phyloP scores from a whole-genome alignment of 2,888 invertebrate species.

The Melangyna quadrimaculata region DNA sequence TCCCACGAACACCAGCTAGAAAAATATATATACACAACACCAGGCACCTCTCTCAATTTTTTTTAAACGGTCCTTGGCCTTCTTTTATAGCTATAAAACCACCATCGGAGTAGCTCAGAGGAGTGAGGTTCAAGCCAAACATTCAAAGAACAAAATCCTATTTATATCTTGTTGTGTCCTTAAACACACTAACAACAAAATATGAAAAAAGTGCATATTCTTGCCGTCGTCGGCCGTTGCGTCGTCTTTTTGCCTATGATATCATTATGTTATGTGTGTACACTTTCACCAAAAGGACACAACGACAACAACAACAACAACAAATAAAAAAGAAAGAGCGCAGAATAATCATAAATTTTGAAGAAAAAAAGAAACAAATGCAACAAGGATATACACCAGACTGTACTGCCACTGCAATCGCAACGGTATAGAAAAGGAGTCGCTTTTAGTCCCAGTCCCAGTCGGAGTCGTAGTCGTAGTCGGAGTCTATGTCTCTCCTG shows the following conservation, averaged over 20 bases:
- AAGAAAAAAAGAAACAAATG: conserved; percentile 31
- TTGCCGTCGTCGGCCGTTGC: neutral
- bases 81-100: neutral
- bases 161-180: conserved; percentile 52
- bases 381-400: conserved; percentile 58
- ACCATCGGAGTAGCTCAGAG: neutral
- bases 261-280: conserved; percentile 57
- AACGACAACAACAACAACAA: conserved; percentile 22
- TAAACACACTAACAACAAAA: conserved; percentile 24
- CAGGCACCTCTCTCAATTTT: conserved; percentile 34
- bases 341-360: conserved; percentile 66
- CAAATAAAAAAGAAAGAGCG: conserved; percentile 22
- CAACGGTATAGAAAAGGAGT: conserved; percentile 43
- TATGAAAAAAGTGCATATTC: conserved; percentile 43
- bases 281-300: conserved; percentile 16
- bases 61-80: conserved; percentile 47
- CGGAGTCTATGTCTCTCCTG: conserved; percentile 56
- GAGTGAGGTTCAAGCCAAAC: conserved; percentile 36
- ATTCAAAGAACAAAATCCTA: conserved; percentile 57
- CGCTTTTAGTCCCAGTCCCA: neutral
- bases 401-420: conserved; percentile 4
- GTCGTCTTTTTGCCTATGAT: conserved; percentile 40
- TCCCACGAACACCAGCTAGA: neutral
- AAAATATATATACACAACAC: conserved; percentile 9
- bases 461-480: neutral